phyloP scores from a whole-genome alignment of 2,888 invertebrate genomes.

The Catocala sponsa region DNA sequence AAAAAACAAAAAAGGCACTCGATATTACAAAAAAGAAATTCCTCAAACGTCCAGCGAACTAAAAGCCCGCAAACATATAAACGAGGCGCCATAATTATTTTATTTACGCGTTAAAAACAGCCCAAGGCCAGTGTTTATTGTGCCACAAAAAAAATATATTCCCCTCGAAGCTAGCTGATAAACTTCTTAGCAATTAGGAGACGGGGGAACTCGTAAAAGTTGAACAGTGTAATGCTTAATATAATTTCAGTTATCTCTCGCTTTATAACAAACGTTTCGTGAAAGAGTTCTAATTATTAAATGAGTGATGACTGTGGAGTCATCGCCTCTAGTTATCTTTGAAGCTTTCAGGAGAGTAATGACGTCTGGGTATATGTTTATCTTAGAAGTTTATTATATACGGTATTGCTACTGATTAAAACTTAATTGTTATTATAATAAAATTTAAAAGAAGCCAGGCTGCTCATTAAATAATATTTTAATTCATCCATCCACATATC shows the following conservation, averaged over 20 bases:
- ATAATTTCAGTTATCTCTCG: slow-evolving; percentile 44
- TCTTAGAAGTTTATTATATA: not conserved
- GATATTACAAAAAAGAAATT: not conserved
- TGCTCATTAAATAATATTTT: too few species aligned
- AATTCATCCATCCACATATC: too few species aligned
- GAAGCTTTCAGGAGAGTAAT: not conserved
- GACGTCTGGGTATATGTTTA: not conserved
- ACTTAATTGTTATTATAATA: too few species aligned
- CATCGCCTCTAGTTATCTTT: slow-evolving; percentile 2
- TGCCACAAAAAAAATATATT: slow-evolving; percentile 44
- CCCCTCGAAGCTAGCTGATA: slow-evolving; percentile 38
- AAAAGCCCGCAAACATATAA: slow-evolving; percentile 15
- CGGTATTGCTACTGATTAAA: too few species aligned
- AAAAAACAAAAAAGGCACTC: not conserved
- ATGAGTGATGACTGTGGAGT: slow-evolving; percentile 1
- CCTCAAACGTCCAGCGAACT: slow-evolving; percentile 3
- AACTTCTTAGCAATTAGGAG: slow-evolving; percentile 48
- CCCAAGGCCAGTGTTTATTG: slow-evolving; percentile 45
- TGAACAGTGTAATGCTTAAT: slow-evolving; percentile 35
- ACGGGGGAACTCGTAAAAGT: slow-evolving; percentile 41
- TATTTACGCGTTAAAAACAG: slow-evolving; percentile 42
- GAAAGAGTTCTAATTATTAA: slow-evolving; percentile 28
- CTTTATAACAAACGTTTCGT: slow-evolving; percentile 24
- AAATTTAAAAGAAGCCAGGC: too few species aligned
- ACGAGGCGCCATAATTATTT: slow-evolving; percentile 35